phyloP scores from a whole-genome alignment of 2,113 vertebrate genomes.

The Scomber japonicus region DNA sequence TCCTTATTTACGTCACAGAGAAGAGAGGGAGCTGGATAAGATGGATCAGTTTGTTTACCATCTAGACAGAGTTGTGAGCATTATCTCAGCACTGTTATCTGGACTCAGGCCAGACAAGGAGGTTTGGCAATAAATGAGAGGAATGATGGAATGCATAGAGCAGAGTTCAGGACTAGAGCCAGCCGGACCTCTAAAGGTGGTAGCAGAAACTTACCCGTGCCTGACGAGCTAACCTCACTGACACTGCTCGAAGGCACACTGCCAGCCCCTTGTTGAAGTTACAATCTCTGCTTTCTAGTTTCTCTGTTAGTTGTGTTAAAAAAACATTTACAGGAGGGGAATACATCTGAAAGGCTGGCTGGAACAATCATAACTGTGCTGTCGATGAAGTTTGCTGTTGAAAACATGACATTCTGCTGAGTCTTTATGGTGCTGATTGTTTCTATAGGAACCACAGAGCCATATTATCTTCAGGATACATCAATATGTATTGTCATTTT shows the following conservation, averaged over 20 bases:
- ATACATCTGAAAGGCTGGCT: conserved; percentile 18
- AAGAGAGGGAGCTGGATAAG: conserved; percentile 15
- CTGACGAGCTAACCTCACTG: conserved; percentile 52
- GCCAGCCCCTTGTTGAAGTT: conserved; percentile 52
- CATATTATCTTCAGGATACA: background rate
- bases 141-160: conserved; percentile 48
- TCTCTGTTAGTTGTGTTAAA: conserved; percentile 20
- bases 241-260: conserved; percentile 48
- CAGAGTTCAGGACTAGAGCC: conserved; percentile 51
- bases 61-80: conserved; percentile 61
- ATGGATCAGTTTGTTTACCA: conserved; percentile 62
- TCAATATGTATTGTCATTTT: conserved; percentile 30
- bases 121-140: conserved; percentile 63
- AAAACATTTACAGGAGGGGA: conserved; percentile 37
- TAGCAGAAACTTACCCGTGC: conserved; percentile 58
- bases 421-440: conserved; percentile 14
- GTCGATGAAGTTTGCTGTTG: background rate
- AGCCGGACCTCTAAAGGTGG: conserved; percentile 46
- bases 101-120: conserved; percentile 47
- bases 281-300: conserved; percentile 16
- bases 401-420: conserved; percentile 28
- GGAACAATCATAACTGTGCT: conserved; percentile 24
- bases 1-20: conserved; percentile 31
- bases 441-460: background rate
- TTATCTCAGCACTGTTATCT: conserved; percentile 42